phyloP scores from a whole-genome alignment of 1,140 invertebrate genomes.

The Bombus breviceps region DNA sequence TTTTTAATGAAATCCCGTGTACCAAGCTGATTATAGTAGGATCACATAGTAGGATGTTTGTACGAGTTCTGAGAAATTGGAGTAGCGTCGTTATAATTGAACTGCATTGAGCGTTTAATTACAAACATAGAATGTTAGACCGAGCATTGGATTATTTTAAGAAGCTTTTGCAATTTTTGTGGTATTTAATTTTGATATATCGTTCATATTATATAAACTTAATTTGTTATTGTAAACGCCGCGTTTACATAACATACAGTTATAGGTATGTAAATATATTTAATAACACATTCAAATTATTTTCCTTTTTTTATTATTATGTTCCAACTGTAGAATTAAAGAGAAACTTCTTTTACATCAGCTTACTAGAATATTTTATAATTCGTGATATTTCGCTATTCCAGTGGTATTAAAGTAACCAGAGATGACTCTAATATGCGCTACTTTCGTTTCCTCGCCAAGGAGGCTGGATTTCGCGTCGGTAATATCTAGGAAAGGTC shows the following conservation, averaged over 20 bases:
- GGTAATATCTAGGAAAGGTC: constrained; percentile 13
- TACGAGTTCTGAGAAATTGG: not conserved
- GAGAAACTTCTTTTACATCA: not conserved
- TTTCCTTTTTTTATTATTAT: not conserved
- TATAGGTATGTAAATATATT: not conserved
- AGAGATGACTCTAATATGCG: not conserved
- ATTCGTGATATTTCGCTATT: not conserved
- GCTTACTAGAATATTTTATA: not conserved
- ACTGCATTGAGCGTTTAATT: not conserved
- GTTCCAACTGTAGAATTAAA: not conserved
- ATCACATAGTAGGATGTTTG: not conserved
- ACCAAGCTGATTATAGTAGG: not conserved
- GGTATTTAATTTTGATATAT: too few species aligned
- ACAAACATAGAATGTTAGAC: not conserved
- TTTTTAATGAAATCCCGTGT: not conserved
- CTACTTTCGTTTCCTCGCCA: not conserved
- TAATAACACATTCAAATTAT: not conserved
- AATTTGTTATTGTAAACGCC: not conserved
- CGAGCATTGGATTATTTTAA: too few species aligned
- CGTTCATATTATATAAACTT: not conserved
- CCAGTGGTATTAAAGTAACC: not conserved
- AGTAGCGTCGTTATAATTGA: not conserved
- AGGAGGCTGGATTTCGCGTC: not conserved
- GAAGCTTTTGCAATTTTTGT: not conserved
- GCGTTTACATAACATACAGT: not conserved